Base-by-base conservation (phyloP, 2,888 invertebrate species). In the Drosophila cyrtoloma region DNA sequence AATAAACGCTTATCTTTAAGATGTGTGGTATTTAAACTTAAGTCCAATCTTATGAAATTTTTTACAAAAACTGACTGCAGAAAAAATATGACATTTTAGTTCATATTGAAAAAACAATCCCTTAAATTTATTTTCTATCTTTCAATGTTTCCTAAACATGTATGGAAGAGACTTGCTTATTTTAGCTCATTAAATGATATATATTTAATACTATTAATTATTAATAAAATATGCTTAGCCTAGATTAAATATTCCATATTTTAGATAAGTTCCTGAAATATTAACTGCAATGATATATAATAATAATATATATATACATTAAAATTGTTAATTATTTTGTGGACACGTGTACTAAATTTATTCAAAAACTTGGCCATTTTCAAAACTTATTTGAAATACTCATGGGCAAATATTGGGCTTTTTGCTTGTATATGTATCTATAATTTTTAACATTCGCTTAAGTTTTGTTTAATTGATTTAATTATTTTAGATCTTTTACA, bases 131-230 rank as follows among this genome's bases (percentile, higher is more conserved):
- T 44, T 44, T 44, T 1, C 44, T 3, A 7, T 37, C 2, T 37
- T 37, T 10, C n/a, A 14, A 0, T 7, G 30, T 1, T 30, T 0
- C 0, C 2, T 0, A 16, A 37, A 6, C 16, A 6, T 5, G 16
- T 16, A 10, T 5, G 39, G 9, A 9, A 2, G 5, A 22, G 6
- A 22, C 3, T 22, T 22, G 12, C 0, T 5, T 42, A 12, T 12
- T 42, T 42, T 12, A 12, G n/a, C 42, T 42, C 2, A 19, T 4
- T n/a, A 12, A 42, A 2, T 5, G 5, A n/a, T 5, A 42, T n/a
- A 14, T 3, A 14, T 2, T 22, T 26, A 5, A 26, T 1, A 2
- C 47, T 0, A 47, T 14, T 16, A 26, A 0, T 16, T 26, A 5
- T 26, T 16, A 26, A 4, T 1, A 16, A n/a, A 12, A 26, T 16